phyloP scores from a whole-genome alignment of 2,888 invertebrate species.

The Pseudococcus longispinus region DNA sequence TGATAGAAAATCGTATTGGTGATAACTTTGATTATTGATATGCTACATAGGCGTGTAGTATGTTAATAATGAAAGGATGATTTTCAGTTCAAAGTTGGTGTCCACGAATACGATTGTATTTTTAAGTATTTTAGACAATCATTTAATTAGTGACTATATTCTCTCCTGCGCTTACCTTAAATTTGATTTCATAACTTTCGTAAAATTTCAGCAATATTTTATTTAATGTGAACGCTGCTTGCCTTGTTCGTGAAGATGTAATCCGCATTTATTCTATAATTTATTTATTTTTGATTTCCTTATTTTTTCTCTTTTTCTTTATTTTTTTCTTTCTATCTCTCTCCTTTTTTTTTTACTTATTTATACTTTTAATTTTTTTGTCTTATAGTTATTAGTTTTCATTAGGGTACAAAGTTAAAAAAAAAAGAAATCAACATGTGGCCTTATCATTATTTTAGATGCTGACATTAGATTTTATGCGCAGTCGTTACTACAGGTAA shows the following conservation, averaged over 20 bases:
- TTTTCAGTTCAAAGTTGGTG: background rate
- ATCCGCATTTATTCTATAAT: conserved; percentile 46
- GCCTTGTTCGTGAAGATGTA: conserved; percentile 39
- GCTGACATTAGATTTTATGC: conserved; percentile 54
- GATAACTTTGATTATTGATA: no score
- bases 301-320: conserved; percentile 17
- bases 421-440: conserved; percentile 45
- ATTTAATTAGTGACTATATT: conserved; percentile 26
- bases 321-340: conserved; percentile 4
- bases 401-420: conserved; percentile 48
- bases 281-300: conserved; percentile 27
- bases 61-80: no score
- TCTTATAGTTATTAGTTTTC: conserved; percentile 47
- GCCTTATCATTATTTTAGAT: conserved; percentile 53
- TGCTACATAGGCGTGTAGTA: no score
- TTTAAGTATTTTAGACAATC: conserved; percentile 51
- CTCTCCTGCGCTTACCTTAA: background rate
- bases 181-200: conserved; percentile 38
- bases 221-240: conserved; percentile 24
- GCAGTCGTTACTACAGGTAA: conserved; percentile 52
- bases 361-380: conserved; percentile 34
- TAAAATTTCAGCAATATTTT: background rate
- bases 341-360: conserved; percentile 41
- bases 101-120: conserved; percentile 15
- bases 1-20: conserved; percentile 9